Conservation (phyloP, 2,113 vertebrate species). For the Sphaerodactylus townsendi region DNA sequence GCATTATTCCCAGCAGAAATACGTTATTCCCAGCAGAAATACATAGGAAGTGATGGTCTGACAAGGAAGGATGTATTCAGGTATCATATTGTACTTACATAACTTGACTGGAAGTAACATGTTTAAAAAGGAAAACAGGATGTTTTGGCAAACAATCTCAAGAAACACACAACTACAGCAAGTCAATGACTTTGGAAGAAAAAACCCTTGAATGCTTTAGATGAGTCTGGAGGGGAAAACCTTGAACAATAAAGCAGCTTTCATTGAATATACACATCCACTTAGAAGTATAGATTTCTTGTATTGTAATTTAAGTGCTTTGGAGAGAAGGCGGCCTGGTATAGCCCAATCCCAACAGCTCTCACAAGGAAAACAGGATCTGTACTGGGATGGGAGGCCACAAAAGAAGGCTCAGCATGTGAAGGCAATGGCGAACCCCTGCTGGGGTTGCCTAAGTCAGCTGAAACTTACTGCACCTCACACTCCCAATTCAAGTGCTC, state of each 20-base stretch:
- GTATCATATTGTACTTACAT: slow-evolving; percentile 48
- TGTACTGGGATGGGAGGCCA: too few relatives aligned
- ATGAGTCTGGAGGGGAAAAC: slow-evolving; percentile 48
- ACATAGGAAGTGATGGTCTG: slow-evolving; percentile 43
- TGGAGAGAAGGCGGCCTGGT: too few relatives aligned
- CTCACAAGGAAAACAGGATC: too few relatives aligned
- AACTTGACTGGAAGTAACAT: slow-evolving; percentile 68
- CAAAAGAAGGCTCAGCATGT: too few relatives aligned
- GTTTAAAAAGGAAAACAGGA: slow-evolving; percentile 69
- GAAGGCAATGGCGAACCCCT: too few relatives aligned
- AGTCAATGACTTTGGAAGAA: too few relatives aligned
- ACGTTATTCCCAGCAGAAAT: background rate
- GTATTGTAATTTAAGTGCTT: slow-evolving; percentile 45
- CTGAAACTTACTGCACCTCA: too few relatives aligned
- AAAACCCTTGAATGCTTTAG: slow-evolving; percentile 1
- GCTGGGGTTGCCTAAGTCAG: too few relatives aligned
- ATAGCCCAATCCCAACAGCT: too few relatives aligned
- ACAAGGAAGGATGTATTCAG: slow-evolving; percentile 46
- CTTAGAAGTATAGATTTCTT: slow-evolving; percentile 51
- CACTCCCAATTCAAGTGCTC: slow-evolving; percentile 43
- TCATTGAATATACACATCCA: slow-evolving; percentile 53
- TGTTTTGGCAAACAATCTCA: slow-evolving; percentile 49
- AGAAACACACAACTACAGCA: slow-evolving; percentile 59
- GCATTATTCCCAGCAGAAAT: background rate
- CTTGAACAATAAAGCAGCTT: slow-evolving; percentile 58